Percentiles rank a stretch among this genome's conserved stretches.
Evolutionary conservation across 2,797 vertebrate species (phyloP).

Genomic region (Ataeniobius toweri): DNA sequence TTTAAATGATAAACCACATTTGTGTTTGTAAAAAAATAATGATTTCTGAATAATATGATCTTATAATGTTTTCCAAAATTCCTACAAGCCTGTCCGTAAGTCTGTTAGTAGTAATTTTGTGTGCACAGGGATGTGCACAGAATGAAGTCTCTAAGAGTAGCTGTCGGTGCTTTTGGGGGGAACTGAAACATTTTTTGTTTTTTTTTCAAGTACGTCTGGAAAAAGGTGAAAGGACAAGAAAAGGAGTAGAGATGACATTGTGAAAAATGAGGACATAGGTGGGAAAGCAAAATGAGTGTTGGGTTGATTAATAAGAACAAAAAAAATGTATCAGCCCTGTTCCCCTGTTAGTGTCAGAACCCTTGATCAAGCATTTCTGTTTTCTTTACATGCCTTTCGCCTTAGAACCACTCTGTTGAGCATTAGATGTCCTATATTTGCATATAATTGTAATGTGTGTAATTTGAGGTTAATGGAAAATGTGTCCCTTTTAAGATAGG

Average conservation of each 20-base stretch:
- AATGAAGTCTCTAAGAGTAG: not conserved
- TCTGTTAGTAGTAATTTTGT: not conserved
- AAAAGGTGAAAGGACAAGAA: slow-evolving; percentile 22
- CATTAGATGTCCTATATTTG: not conserved
- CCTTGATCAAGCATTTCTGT: slow-evolving; percentile 39
- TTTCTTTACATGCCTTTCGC: slow-evolving; percentile 17
- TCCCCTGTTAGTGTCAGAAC: not conserved
- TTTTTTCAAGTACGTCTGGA: not conserved
- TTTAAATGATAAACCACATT: not conserved
- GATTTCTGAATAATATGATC: not conserved
- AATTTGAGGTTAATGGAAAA: not conserved
- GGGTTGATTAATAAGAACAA: slow-evolving; percentile 1
- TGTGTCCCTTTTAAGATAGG: not conserved
- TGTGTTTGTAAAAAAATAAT: not conserved
- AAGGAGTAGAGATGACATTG: slow-evolving; percentile 9
- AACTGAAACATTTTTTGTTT: not conserved
- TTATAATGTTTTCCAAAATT: not conserved
- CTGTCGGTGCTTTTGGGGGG: not conserved
- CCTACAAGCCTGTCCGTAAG: no score
- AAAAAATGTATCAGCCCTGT: slow-evolving; percentile 10
- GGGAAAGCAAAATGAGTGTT: slow-evolving; percentile 30
- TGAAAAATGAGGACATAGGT: slow-evolving; percentile 45
- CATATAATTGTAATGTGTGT: not conserved
- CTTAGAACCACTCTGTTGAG: not conserved
- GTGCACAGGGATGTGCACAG: not conserved